Evolutionary conservation across 2,888 invertebrate genomes (phyloP), one percentile per base, ranked within the genome.

Genomic region (Pandemis corylana): DNA sequence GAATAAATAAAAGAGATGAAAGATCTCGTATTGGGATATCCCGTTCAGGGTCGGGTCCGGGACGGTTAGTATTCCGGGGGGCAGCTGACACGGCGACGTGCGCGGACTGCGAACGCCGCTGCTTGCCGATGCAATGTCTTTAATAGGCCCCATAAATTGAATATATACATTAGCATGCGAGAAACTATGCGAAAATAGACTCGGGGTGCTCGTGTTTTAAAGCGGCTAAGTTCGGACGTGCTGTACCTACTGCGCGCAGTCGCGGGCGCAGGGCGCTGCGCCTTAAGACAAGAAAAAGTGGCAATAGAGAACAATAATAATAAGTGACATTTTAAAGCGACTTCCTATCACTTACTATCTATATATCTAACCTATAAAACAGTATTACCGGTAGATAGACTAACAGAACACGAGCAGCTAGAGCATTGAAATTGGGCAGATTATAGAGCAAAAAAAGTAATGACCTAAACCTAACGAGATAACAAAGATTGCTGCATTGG

Each of bases 71-170:
- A 69, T 69, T 59, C 75, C 62, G 76, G 51, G 72, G 51, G 59
- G 44, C 12, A 66, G 36, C 72, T 46, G 68, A 72, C 75, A 65
- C 78, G 78, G 71, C 69, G 75, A 83, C 82, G 83, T 83, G 83
- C 78, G 73, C 69, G 51, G 78, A 76, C 77, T 83, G 65, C 75
- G 59, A 78, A 82, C 75, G 73, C 62, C 73, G 61, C 76, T 69
- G 64, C 75, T 76, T 76, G 77, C 85, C 84, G 80, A 86, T 87
- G 89, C 89, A 87, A 86, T 88, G 90, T 90, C 90, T 89, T 90
- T 90, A 90, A 90, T 89, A 89, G 89, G 81, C 77, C 78, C 82
- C 84, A 90, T 91, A 89, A 90, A 91, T 91, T 91, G 87, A 88
- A 91, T 90, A 88, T 86, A 83, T 81, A 84, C 83, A 88, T 89